Conservation (phyloP, 2,888 invertebrate species). For the Sialis lutaria region DNA sequence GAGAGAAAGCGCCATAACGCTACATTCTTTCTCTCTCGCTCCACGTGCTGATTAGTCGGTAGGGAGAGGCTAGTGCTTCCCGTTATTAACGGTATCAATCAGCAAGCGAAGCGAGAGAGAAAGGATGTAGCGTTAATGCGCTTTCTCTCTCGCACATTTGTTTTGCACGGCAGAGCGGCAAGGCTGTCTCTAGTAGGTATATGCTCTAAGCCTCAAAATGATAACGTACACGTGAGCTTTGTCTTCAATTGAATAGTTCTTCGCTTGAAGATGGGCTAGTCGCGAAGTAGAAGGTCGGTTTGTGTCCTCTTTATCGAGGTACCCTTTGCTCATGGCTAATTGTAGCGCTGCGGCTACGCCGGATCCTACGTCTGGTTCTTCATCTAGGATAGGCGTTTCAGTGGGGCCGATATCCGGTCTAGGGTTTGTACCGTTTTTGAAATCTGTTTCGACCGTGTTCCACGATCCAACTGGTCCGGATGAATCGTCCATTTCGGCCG, state of each 20-base stretch:
- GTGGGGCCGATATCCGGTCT: conserved; percentile 30
- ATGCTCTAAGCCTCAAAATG: no score
- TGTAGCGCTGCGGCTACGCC: conserved; percentile 84
- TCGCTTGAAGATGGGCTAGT: conserved; percentile 57
- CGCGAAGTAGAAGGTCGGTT: conserved; percentile 55
- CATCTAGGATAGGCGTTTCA: conserved; percentile 61
- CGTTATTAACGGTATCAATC: no score
- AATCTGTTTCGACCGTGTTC: conserved; percentile 59
- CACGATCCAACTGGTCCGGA: conserved; percentile 52
- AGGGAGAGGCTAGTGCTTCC: no score
- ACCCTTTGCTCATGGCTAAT: conserved; percentile 86
- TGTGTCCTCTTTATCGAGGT: conserved; percentile 65
- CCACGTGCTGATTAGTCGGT: no score
- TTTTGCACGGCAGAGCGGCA: no score
- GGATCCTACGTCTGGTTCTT: conserved; percentile 81
- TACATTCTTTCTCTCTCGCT: no score
- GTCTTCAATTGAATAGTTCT: conserved; percentile 66
- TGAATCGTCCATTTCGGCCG: conserved; percentile 26
- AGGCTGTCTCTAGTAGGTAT: no score
- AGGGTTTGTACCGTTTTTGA: conserved; percentile 23
- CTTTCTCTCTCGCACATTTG: no score
- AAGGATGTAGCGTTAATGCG: neutral
- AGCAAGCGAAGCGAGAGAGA: no score
- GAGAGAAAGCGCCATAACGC: no score
- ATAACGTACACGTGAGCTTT: conserved; percentile 44